Base-by-base conservation (phyloP, 2,888 invertebrate species). In the Bembecia ichneumoniformis region DNA sequence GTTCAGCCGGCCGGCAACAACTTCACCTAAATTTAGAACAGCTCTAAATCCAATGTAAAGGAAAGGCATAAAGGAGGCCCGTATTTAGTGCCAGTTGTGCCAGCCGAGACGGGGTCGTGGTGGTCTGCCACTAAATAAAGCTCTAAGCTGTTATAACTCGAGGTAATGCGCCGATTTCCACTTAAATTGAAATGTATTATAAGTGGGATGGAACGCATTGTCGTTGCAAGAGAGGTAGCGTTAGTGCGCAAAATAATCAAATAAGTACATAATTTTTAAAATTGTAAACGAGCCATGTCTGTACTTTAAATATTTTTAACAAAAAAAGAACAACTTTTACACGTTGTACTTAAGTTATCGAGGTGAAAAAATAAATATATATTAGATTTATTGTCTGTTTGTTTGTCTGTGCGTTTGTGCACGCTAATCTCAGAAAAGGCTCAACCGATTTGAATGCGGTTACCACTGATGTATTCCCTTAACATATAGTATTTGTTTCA, bases 111-210 rank as follows among this genome's bases (percentile, higher is more conserved):
- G 15, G 44, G 17, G 44, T 44, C 44, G 20, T 13, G 46, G 46
- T 46, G 46, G 46, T 46, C 46, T 13, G 20, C 9, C 46, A n/a
- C 47, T 51, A 51, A 51, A 49, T 50, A 48, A 52, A 51, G 47
- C 34, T 34, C 47, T 51, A 53, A 51, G 47, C 47, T 44, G 52
- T 35, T 35, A 52, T 52, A 52, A 55, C 49, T 51, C 47, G 28
- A 40, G 47, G 36, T 52, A 71, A 70, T 68, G 68, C 65, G 56
- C 55, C 59, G 62, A 64, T 66, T 65, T 56, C 55, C 53, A 58
- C 60, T 64, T 72, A 71, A 72, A 75, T 73, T 69, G 68, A 74
- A 75, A 75, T 71, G 74, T 74, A 75, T 74, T 74, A 70, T 68
- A 64, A 66, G 63, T 56, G 55, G 55, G 54, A 51, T 53, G 66